Base-by-base conservation (phyloP, 2,888 invertebrate species). In the Papilio demoleus region DNA sequence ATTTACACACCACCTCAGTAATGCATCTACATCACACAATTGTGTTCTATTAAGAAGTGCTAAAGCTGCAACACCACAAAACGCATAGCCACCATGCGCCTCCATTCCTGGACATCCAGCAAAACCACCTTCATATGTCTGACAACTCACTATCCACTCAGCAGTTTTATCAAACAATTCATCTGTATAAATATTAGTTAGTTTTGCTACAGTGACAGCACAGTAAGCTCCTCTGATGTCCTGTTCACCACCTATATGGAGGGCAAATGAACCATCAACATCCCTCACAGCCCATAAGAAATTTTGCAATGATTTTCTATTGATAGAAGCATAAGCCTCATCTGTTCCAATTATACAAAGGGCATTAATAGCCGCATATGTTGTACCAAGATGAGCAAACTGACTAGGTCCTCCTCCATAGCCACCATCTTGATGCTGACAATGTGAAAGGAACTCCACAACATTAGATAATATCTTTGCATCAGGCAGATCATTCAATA, bases 51-150 rank as follows among this genome's bases (percentile, higher is more conserved):
- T 95, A 17, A 99, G 92, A 70, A 99, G 90, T 3, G 97, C 95
- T 56, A 99, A 93, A 0, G 97, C 95, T 65, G 99, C 98, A 72
- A 99, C 94, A 0, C 97, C 99, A 93, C 99, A 99, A 88, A 98
- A 99, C 0, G 99, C 96, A 88, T 99, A 99, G n/a, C 99, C 99
- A 2, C 99, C 99, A 91, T 99, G 99, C 6, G 99, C 99, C 88
- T 99, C 99, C 94, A 98, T 95, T 9, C 97, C 98, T 19, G 92
- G 92, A 70, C 86, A 96, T 0, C 99, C 99, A 45, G 97, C 97
- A 93, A 99, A 99, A 0, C 99, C 99, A 53, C 99, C 99, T 90
- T 99, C 99, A 91, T 99, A 99, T 0, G 99, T 98, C 88, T 99
- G 99, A 92, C 99, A 99, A 74, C 96, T 95, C 0, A 96, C 94